These are phyloP conservation scores for Gadus chalcogrammus DNA, from an alignment of 2,113 vertebrate genomes.

Conservation along the genomic window DNA sequence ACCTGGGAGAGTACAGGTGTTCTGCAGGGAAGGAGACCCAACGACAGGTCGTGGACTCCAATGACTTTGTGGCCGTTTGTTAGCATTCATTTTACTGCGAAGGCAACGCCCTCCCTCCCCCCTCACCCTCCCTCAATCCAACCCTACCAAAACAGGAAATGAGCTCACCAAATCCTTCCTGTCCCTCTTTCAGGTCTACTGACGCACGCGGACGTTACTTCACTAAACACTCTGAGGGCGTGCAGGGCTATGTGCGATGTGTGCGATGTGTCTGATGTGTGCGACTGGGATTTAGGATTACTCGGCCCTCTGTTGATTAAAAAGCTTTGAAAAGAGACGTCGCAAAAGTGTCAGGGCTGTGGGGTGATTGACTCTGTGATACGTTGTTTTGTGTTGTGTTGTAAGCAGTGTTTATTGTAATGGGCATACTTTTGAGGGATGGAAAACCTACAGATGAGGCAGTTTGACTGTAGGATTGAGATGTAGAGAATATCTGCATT, in stretches of 20 bases:
- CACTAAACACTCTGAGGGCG: conserved; percentile 10
- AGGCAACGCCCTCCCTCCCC: neutral
- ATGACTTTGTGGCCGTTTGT: too few species aligned
- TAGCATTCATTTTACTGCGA: neutral
- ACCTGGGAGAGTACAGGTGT: too few species aligned
- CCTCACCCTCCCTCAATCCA: neutral
- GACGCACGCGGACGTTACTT: neutral
- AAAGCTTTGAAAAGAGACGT: too few species aligned
- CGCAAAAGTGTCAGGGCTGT: too few species aligned
- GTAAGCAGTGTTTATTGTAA: too few species aligned
- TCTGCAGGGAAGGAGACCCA: too few species aligned
- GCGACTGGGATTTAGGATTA: too few species aligned
- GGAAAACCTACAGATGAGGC: neutral
- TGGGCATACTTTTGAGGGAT: neutral
- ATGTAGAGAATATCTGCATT: neutral
- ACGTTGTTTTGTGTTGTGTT: too few species aligned
- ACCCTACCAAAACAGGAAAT: conserved; percentile 6
- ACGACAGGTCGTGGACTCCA: too few species aligned
- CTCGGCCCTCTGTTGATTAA: too few species aligned
- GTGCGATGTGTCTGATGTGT: neutral
- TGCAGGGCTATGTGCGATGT: neutral
- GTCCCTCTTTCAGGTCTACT: neutral
- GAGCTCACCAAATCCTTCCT: conserved; percentile 8
- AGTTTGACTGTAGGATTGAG: neutral
- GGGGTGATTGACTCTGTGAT: too few species aligned